Conservation (phyloP, 2,888 invertebrate species). For the Parnassius mnemosyne region DNA sequence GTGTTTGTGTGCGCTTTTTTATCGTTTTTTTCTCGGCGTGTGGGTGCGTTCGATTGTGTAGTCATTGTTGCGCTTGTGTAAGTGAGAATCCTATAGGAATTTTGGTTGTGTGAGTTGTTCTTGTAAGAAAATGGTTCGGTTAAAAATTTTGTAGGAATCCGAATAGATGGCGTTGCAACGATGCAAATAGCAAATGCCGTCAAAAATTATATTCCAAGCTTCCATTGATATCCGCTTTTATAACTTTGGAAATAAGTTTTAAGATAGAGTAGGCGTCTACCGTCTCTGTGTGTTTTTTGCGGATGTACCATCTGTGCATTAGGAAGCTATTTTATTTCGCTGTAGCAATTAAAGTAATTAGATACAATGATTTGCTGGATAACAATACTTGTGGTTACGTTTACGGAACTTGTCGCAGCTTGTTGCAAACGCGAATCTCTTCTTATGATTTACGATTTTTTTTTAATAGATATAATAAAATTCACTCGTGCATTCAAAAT, state of each 20-base stretch:
- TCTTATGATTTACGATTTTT: not conserved
- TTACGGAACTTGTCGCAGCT: constrained; percentile 14
- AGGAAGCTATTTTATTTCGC: constrained; percentile 34
- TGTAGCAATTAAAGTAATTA: constrained; percentile 32
- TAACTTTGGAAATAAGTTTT: constrained; percentile 29
- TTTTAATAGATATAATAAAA: not conserved
- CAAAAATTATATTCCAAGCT: constrained; percentile 56
- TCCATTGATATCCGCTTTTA: constrained; percentile 36
- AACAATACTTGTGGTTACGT: constrained; percentile 23
- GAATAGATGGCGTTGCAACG: constrained; percentile 74
- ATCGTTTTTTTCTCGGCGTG: constrained; percentile 77
- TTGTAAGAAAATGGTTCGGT: constrained; percentile 77
- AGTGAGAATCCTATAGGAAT: constrained; percentile 45
- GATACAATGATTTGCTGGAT: constrained; percentile 30
- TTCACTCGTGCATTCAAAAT: no score
- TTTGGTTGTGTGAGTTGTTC: constrained; percentile 55
- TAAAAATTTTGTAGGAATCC: constrained; percentile 74
- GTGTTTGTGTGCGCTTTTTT: constrained; percentile 72
- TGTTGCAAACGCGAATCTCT: constrained; percentile 16
- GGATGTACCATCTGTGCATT: constrained; percentile 29
- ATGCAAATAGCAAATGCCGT: constrained; percentile 50
- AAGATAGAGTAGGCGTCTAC: constrained; percentile 31
- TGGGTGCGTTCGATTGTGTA: constrained; percentile 77
- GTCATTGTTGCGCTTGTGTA: constrained; percentile 27
- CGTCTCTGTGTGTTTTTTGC: constrained; percentile 27